Conservation (phyloP, 1,140 invertebrate genomes). For the Drosophila cardini region DNA sequence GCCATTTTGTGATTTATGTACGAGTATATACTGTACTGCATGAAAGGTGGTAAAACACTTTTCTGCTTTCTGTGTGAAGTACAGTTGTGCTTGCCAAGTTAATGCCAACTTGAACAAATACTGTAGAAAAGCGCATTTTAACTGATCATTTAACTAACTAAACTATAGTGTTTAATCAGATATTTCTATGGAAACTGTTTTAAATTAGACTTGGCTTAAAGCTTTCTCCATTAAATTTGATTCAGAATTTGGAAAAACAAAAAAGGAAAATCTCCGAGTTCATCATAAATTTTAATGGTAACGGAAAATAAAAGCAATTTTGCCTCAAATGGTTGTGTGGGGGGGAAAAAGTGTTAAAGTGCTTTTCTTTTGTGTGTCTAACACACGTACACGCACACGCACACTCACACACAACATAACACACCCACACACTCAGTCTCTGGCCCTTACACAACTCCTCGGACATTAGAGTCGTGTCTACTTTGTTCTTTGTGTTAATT, state of each 20-base stretch:
- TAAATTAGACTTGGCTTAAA: neutral
- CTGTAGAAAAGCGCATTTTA: neutral
- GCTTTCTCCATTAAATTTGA: neutral
- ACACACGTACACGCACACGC: slow-evolving; percentile 14
- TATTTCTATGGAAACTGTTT: neutral
- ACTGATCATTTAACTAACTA: neutral
- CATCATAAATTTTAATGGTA: slow-evolving; percentile 4
- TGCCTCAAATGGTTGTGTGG: neutral
- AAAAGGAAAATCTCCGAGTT: neutral
- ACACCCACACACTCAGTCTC: neutral
- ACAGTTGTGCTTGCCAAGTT: slow-evolving; percentile 10
- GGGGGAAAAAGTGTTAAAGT: slow-evolving; percentile 33
- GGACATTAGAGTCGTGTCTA: neutral
- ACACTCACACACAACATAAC: neutral
- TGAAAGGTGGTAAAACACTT: neutral
- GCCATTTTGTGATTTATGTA: slow-evolving; percentile 67
- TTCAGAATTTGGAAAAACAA: neutral
- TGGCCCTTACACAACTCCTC: neutral
- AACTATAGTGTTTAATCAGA: neutral
- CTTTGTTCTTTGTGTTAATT: slow-evolving; percentile 28
- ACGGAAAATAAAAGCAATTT: slow-evolving; percentile 27
- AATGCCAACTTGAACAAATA: neutral
- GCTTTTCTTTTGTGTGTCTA: slow-evolving; percentile 38
- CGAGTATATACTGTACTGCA: neutral
- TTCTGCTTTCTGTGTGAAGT: slow-evolving; percentile 6